Evolutionary conservation across 2,888 invertebrate species (phyloP), one percentile per base, ranked within the genome.

Genomic region (Hedychridium roseum): DNA sequence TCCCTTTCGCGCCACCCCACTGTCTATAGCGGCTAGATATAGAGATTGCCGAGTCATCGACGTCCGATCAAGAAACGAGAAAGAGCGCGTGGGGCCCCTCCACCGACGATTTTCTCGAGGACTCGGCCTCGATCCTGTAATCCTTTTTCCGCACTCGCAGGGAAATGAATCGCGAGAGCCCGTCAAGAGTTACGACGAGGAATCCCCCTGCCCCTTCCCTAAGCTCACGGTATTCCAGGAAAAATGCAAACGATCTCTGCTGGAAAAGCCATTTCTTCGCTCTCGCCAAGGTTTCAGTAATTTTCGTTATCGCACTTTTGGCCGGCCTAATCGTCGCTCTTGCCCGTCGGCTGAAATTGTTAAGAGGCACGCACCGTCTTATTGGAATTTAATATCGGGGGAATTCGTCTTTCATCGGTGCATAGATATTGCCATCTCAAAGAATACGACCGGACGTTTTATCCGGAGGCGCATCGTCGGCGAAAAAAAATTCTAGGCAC

Each of bases 51-150:
- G 51, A 64, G 63, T 62, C 66, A 69, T 71, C 66, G 66, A 53
- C 50, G 56, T 51, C 46, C 64, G 65, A 71, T 69, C 61, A 62
- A 63, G 61, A 66, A 70, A 70, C 65, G 67, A 70, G 47, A 58
- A 59, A 58, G 32, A 35, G 42, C 28, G 28, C 37, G 52, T 36
- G 46, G 46, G 27, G 43, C 43, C 43, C 18, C 35, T 16, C 44
- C 28, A 42, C 11, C 32, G n/a, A n/a, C 32, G 43, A 60, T 53
- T 30, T 43, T 48, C 46, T 46, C 50, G 43, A 35, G 46, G 31
- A 36, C 9, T 23, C 5, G 23, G 9, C 5, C 9, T 23, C 9
- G 23, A 23, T 23, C 9, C 9, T 23, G 23, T 23, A 9, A 23
- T 6, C 5, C 9, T 23, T 23, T 23, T 23, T 23, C 5, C 9